These are phyloP conservation scores for Pollachius pollachius DNA, from an alignment of 2,113 vertebrate species.

Conservation along the genomic window DNA sequence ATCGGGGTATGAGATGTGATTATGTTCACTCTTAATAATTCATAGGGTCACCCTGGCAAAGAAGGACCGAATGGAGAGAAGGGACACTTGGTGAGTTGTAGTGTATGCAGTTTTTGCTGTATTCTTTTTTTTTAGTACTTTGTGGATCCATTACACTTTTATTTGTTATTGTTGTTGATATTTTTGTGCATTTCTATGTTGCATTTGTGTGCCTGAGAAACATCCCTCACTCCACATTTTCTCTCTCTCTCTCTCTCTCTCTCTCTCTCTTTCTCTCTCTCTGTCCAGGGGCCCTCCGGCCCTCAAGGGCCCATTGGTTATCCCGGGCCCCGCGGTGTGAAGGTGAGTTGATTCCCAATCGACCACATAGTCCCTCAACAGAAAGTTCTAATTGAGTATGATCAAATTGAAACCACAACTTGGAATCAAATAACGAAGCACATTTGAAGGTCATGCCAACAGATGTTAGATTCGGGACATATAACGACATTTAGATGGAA, in stretches of 20 bases:
- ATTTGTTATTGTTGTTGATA: too few species aligned
- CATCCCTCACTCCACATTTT: background rate
- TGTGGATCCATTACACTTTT: too few species aligned
- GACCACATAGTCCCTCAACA: too few species aligned
- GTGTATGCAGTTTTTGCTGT: background rate
- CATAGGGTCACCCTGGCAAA: conserved; percentile 95
- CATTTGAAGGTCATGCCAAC: background rate
- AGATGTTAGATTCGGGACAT: too few species aligned
- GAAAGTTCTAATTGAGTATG: too few species aligned
- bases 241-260: too few species aligned
- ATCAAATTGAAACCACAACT: too few species aligned
- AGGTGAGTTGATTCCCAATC: conserved; percentile 78
- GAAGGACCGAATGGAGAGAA: conserved; percentile 94
- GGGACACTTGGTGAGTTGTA: conserved; percentile 80
- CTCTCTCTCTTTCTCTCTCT: conserved; percentile 13
- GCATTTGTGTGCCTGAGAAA: too few species aligned
- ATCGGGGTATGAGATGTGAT: conserved; percentile 39
- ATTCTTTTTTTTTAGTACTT: background rate
- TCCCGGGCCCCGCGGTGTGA: conserved; percentile 91
- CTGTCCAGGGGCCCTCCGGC: conserved; percentile 85
- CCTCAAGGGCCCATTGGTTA: conserved; percentile 95
- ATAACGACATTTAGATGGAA: too few species aligned
- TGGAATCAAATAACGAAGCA: background rate
- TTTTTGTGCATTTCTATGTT: too few species aligned
- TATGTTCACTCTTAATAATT: conserved; percentile 49